A percentile compares a stretch with the other conserved stretches of the same genome.
phyloP scores from a whole-genome alignment of 2,888 invertebrate genomes.

The Drosophila greeni region DNA sequence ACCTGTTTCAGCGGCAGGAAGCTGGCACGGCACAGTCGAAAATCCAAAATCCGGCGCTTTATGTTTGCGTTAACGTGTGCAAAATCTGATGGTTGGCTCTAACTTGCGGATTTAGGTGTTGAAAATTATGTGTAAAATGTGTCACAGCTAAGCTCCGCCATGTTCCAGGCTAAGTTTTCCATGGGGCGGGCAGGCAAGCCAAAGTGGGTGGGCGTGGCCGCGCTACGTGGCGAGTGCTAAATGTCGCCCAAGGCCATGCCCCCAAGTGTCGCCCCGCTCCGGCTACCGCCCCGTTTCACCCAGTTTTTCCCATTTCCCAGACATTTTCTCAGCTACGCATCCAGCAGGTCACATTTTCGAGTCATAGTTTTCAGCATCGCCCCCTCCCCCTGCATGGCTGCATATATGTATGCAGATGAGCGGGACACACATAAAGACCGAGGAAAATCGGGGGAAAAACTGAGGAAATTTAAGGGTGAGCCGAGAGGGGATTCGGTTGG shows the following conservation, averaged over 20 bases:
- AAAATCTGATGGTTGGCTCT: slow-evolving; percentile 70
- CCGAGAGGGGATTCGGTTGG: neutral
- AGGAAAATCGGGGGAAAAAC: slow-evolving; percentile 14
- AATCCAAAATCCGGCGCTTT: slow-evolving; percentile 61
- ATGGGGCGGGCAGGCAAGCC: slow-evolving; percentile 17
- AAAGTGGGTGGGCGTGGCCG: slow-evolving; percentile 29
- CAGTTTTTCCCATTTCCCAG: slow-evolving; percentile 13
- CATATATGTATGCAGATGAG: slow-evolving; percentile 56
- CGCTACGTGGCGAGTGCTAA: slow-evolving; percentile 52
- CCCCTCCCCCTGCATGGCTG: slow-evolving; percentile 33
- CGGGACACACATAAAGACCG: slow-evolving; percentile 14
- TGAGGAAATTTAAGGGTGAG: slow-evolving; percentile 1
- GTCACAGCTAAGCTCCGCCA: slow-evolving; percentile 67
- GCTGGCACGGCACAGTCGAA: slow-evolving; percentile 23
- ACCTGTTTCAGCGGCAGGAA: slow-evolving; percentile 6
- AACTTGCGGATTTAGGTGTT: slow-evolving; percentile 74
- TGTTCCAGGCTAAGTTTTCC: slow-evolving; percentile 32
- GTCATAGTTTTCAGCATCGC: slow-evolving; percentile 47
- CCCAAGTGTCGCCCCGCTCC: slow-evolving; percentile 1
- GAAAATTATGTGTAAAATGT: slow-evolving; percentile 74
- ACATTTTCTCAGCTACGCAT: slow-evolving; percentile 32
- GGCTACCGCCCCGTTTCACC: neutral
- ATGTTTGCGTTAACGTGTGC: slow-evolving; percentile 72
- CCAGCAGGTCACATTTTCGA: slow-evolving; percentile 55
- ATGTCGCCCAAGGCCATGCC: slow-evolving; percentile 56